Evolutionary conservation across 2,888 invertebrate genomes (phyloP).

Genomic region (Cryptocheilus praepositus): DNA sequence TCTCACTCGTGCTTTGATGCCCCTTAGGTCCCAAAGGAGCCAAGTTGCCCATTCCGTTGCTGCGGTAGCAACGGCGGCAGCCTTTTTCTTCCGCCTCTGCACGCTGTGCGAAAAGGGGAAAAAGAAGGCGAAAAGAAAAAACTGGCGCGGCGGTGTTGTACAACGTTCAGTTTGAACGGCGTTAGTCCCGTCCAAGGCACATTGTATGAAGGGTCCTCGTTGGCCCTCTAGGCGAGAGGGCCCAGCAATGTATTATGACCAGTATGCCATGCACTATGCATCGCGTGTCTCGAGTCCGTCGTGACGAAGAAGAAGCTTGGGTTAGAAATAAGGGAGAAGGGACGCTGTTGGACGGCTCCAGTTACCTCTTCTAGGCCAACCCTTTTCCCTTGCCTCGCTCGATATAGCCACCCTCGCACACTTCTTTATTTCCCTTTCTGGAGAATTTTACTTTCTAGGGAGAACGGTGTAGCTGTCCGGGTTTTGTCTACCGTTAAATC

Average conservation of each 20-base stretch:
- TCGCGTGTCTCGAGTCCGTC: constrained; percentile 19
- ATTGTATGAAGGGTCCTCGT: no score
- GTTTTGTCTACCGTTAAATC: no score
- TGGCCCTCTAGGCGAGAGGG: no score
- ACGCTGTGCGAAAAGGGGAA: constrained; percentile 6
- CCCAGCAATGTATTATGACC: no score
- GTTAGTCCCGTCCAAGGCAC: no score
- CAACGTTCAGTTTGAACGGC: no score
- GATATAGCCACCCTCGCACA: no score
- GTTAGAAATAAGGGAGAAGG: constrained; percentile 40
- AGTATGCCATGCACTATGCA: not conserved
- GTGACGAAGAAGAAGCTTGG: constrained; percentile 42
- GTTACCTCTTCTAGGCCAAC: constrained; percentile 54
- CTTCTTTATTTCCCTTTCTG: no score
- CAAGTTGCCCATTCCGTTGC: not conserved
- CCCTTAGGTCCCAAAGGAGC: constrained; percentile 1
- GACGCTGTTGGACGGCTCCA: constrained; percentile 44
- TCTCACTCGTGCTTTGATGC: constrained; percentile 49
- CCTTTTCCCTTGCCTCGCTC: constrained; percentile 36
- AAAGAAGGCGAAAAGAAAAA: constrained; percentile 17
- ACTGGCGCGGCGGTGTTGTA: constrained; percentile 3
- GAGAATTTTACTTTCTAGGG: no score
- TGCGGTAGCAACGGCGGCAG: constrained; percentile 23
- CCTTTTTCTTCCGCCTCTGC: constrained; percentile 16
- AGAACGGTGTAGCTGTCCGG: no score